phyloP scores from a whole-genome alignment of 2,888 invertebrate genomes.

The Cataglyphis cursor region DNA sequence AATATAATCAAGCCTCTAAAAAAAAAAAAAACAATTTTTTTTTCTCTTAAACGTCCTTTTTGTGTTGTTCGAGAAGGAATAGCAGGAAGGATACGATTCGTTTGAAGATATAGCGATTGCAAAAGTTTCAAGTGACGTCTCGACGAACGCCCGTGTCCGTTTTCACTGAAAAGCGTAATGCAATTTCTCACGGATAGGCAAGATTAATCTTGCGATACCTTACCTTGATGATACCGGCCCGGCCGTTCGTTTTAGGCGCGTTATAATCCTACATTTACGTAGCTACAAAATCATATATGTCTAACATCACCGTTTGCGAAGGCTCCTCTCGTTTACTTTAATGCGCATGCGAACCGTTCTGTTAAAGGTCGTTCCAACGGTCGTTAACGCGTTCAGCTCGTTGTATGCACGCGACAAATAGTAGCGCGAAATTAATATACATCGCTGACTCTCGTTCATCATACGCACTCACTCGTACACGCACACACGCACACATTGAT shows the following conservation, averaged over 20 bases:
- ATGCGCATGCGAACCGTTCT: conserved; percentile 64
- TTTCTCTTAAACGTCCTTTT: not conserved
- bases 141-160: conserved; percentile 15
- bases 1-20: conserved; percentile 7
- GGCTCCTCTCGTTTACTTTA: conserved; percentile 59
- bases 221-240: conserved; percentile 34
- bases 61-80: not conserved
- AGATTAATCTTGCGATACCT: conserved; percentile 15
- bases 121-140: conserved; percentile 24
- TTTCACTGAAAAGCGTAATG: conserved; percentile 31
- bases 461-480: conserved; percentile 56
- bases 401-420: conserved; percentile 78
- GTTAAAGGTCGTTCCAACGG: conserved; percentile 62
- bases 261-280: conserved; percentile 67
- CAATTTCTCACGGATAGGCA: conserved; percentile 17
- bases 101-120: conserved; percentile 7
- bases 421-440: conserved; percentile 70
- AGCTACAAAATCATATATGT: conserved; percentile 69
- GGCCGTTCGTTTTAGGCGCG: conserved; percentile 54
- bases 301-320: conserved; percentile 73
- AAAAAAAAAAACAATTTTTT: not conserved
- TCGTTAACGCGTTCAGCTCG: conserved; percentile 75
- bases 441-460: conserved; percentile 59
- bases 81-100: not conserved
- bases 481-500: conserved; percentile 54